Evolutionary conservation across 2,888 invertebrate genomes (phyloP), one percentile per base, ranked within the genome.

Genomic region (Aspidiotus destructor): DNA sequence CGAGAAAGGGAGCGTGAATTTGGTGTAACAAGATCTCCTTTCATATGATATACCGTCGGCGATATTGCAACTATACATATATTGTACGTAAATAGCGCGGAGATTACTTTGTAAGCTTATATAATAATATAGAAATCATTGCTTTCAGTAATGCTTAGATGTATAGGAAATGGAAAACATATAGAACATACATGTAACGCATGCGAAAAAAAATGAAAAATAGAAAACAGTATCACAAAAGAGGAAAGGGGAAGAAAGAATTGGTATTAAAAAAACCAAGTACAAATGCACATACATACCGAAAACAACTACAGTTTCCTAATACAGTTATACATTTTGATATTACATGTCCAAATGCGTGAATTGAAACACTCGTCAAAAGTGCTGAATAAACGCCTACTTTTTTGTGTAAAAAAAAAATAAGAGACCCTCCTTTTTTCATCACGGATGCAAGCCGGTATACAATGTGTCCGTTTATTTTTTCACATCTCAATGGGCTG

Each of bases 351-450:
- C 67, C 60, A 67, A 67, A 67, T 41, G 67, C 48, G 58, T 67
- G 67, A 67, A 67, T 67, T 67, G 67, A 67, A 67, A 67, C 67
- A 67, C 67, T 67, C 67, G 67, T 67, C 67, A 67, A 67, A 67
- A 62, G 60, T 52, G 58, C 58, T 52, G 42, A 11, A 16, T 60
- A 52, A 60, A 67, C 67, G 67, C 67, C 67, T 60, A 67, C 67
- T 58, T 67, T 67, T 65, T 67, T 67, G 13, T 55, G 57, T 54
- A 54, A 41, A 57, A 67, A 57, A 67, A 67, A 67, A 67, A 55
- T 60, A 16, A 52, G 13, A 60, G 67, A 67, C 67, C 67, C 67
- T 67, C 67, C 67, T 67, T 58, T 67, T 67, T 67, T 67, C 67
- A 67, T 67, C 67, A 67, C 67, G 67, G 58, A 60, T 42, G 44